Evolutionary conservation across 2,797 vertebrate species (phyloP).

Genomic region (Myotis pilosus): DNA sequence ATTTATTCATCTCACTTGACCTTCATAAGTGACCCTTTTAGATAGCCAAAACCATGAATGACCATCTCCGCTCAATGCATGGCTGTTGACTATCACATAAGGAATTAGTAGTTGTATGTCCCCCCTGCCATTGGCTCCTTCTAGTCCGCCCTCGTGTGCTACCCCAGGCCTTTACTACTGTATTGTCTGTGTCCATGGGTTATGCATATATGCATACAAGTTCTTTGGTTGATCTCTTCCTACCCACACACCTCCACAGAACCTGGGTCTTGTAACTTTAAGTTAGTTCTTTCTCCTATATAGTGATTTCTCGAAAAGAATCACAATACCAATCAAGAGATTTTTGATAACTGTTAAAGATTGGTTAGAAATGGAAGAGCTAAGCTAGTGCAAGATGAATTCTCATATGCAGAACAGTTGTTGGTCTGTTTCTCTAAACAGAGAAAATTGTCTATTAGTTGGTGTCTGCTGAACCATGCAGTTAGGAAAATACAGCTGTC

Average conservation of each 20-base stretch:
- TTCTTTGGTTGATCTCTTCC: too few species aligned
- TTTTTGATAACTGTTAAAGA: constrained; percentile 71
- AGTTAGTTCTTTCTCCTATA: not conserved
- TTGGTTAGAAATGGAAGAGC: constrained; percentile 46
- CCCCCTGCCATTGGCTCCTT: too few species aligned
- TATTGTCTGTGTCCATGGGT: too few species aligned
- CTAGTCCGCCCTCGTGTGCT: too few species aligned
- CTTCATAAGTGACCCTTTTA: not conserved
- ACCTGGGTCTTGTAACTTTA: not conserved
- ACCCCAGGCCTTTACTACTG: too few species aligned
- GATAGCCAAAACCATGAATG: not conserved
- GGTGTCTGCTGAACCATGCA: constrained; percentile 15
- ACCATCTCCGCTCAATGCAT: not conserved
- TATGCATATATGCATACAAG: too few species aligned
- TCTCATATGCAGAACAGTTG: constrained; percentile 46
- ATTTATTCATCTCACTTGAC: constrained; percentile 45
- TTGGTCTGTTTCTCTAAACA: constrained; percentile 68
- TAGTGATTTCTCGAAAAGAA: not conserved
- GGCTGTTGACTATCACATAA: not conserved
- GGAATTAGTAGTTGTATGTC: not conserved
- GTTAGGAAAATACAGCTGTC: constrained; percentile 44
- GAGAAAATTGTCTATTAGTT: constrained; percentile 69
- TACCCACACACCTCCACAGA: not conserved
- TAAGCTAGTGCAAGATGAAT: constrained; percentile 71
- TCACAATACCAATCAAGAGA: constrained; percentile 55